phyloP scores from a whole-genome alignment of 2,113 vertebrate species.

The Rhegmatorhina hoffmannsi region DNA sequence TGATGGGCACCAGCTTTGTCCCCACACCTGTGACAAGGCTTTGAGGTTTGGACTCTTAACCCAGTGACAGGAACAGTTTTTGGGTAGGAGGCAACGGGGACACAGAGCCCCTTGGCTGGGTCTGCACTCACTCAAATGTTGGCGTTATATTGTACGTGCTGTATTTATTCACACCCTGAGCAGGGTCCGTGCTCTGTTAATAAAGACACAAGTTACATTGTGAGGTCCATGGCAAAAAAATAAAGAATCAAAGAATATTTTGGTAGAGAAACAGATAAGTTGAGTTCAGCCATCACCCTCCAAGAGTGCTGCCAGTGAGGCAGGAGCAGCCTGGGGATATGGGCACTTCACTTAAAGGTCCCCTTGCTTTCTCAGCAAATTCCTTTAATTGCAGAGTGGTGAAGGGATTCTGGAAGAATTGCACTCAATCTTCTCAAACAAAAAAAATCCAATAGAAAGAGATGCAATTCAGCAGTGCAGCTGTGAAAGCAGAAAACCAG shows the following conservation, averaged over 20 bases:
- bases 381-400: background rate
- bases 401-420: background rate
- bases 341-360: background rate
- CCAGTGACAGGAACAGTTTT: background rate
- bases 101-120: background rate
- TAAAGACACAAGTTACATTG: background rate
- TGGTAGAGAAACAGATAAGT: background rate
- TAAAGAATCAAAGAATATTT: background rate
- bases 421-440: background rate
- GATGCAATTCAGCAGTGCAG: background rate
- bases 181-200: no score
- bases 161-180: no score
- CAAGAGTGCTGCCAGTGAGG: background rate
- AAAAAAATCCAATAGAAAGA: background rate
- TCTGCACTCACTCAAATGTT: background rate
- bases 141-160: background rate
- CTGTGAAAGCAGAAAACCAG: background rate
- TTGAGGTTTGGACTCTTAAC: background rate
- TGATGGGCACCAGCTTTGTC: no score
- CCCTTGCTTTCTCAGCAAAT: background rate
- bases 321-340: background rate
- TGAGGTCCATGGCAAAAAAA: background rate
- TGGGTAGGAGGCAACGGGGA: background rate
- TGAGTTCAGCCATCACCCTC: background rate
- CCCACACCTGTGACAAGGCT: fast-evolving